Evolutionary conservation across 53 echinoderm and acorn worm genomes (phyloP).

Genomic region (Henricia sp.): DNA sequence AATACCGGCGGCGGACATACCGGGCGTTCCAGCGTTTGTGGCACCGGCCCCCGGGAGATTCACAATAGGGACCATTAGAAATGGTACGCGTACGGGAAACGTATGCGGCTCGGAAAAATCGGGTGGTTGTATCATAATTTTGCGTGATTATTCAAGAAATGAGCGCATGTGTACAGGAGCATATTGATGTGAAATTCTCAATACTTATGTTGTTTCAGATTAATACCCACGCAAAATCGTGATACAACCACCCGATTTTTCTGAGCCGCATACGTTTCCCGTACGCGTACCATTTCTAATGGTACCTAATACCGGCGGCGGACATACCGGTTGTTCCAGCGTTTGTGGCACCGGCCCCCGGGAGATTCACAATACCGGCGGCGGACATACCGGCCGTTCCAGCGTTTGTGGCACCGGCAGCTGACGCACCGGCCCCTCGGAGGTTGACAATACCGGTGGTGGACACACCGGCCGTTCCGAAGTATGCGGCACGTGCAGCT

Average conservation of each 20-base stretch:
- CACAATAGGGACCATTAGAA: not conserved
- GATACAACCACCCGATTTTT: not conserved
- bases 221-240: no score
- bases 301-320: not conserved
- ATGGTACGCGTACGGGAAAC: not conserved
- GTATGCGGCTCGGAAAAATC: no score
- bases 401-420: not conserved
- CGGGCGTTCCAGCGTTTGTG: conserved; percentile 5
- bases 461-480: not conserved
- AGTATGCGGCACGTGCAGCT: not conserved
- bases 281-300: no score
- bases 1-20: not conserved
- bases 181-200: no score
- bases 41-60: no score
- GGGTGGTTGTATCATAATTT: no score
- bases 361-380: not conserved
- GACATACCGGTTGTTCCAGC: not conserved
- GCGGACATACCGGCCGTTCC: not conserved
- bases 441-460: not conserved
- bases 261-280: not conserved
- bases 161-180: no score
- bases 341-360: no score
- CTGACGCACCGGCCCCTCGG: not conserved
- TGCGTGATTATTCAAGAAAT: no score
- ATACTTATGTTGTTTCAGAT: no score